A percentile compares a stretch with the other conserved stretches of the same genome.
Conservation (phyloP, 2,888 invertebrate species). For the Andrena praecox region DNA sequence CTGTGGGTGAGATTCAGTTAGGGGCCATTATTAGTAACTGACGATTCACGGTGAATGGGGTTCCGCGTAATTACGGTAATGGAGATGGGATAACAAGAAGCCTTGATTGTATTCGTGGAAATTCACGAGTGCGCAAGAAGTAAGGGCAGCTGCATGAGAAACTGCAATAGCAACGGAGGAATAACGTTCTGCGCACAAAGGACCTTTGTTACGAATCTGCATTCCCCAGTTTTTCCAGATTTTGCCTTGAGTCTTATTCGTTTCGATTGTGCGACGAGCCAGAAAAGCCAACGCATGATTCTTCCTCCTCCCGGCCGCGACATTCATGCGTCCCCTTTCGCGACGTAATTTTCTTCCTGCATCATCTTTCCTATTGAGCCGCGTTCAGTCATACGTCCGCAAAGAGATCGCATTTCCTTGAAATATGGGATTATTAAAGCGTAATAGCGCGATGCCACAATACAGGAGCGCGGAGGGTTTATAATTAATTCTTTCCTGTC, state of each 20-base stretch:
- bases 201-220: slow-evolving; percentile 41
- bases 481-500: slow-evolving; percentile 22
- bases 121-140: slow-evolving; percentile 16
- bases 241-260: slow-evolving; percentile 52
- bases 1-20: neutral
- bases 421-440: slow-evolving; percentile 27
- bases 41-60: neutral
- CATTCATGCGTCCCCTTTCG: slow-evolving; percentile 45
- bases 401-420: slow-evolving; percentile 28
- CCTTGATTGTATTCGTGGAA: neutral
- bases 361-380: slow-evolving; percentile 30
- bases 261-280: slow-evolving; percentile 48
- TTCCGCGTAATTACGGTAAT: neutral
- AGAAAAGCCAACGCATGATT: slow-evolving; percentile 51
- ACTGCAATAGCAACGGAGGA: slow-evolving; percentile 45
- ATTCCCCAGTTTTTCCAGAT: slow-evolving; percentile 45
- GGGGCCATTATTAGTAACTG: neutral
- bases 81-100: neutral
- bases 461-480: neutral
- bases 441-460: neutral
- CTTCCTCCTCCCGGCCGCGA: slow-evolving; percentile 19
- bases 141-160: slow-evolving; percentile 36
- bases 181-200: slow-evolving; percentile 53
- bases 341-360: slow-evolving; percentile 42
- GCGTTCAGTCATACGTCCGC: slow-evolving; percentile 26